Base-by-base conservation (phyloP, 1,140 invertebrate species). In the Hylaeus volcanicus region DNA sequence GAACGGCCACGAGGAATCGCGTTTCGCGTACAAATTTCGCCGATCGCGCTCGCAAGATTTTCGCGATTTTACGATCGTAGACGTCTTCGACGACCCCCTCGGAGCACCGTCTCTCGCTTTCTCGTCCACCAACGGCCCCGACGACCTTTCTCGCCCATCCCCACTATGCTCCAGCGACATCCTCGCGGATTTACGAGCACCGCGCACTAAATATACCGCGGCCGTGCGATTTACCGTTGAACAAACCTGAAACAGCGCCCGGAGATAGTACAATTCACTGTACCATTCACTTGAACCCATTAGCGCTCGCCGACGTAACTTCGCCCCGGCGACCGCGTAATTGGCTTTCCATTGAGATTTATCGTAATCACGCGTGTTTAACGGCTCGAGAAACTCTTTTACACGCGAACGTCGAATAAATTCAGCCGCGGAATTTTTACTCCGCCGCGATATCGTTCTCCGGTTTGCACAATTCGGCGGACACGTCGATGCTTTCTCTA, bases 201-300 rank as follows among this genome's bases (percentile, higher is more conserved):
- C 63, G 73, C 69, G 58, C 43, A 45, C 76, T 86, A 81, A 84
- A 86, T 81, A 74, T 76, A 86, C 71, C 61, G 60, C n/a, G 41
- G 61, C 68, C 37, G 43, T 60, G 70, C 60, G 61, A 88, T 84
- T 87, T 79, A 81, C 69, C 64, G 69, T 56, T 65, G 79, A 48
- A 86, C 82, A 73, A 87, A 86, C 79, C 75, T 84, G 73, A 74
- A 85, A 87, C 82, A 74, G 75, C 58, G 41, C n/a, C 43, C 65
- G 79, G 56, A 84, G 82, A 79, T 87, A 85, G 79, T 74, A 81
- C 82, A 82, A 88, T 88, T 88, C 87, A 87, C 79, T 60, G 85
- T 84, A 87, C 74, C 86, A 87, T 88, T 88, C 86, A 88, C 85
- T 88, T 88, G 84, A 88, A 88, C 73, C 85, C 82, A 87, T 87